These are phyloP conservation scores for Argyrosomus japonicus DNA, from an alignment of 2,113 vertebrate species.

Conservation along the genomic window DNA sequence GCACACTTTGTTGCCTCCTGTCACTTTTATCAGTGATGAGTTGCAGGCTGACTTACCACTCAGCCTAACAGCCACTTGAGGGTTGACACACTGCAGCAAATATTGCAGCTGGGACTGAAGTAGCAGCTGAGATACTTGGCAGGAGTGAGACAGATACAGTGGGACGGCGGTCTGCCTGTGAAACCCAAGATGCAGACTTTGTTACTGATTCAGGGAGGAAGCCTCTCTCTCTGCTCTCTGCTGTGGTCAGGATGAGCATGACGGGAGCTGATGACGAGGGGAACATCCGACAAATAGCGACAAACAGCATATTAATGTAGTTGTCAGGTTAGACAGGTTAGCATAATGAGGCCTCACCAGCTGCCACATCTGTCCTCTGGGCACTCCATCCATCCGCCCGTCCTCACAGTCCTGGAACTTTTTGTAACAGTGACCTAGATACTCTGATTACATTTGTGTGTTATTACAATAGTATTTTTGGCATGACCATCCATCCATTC, in stretches of 20 bases:
- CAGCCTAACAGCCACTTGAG: constrained; percentile 1
- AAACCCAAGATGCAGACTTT: constrained; percentile 6
- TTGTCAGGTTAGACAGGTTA: not conserved
- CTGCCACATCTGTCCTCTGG: too few species aligned
- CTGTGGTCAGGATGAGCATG: not conserved
- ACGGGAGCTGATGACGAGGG: not conserved
- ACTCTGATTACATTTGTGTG: too few species aligned
- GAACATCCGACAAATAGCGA: not conserved
- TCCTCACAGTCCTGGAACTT: too few species aligned
- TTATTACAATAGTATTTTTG: too few species aligned
- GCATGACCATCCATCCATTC: too few species aligned
- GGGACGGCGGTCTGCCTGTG: not conserved
- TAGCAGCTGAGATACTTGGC: constrained; percentile 15
- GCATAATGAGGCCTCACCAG: not conserved
- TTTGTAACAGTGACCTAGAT: too few species aligned
- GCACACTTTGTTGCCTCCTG: not conserved
- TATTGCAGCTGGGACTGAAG: constrained; percentile 31
- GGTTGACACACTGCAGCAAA: constrained; percentile 45
- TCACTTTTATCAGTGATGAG: not conserved
- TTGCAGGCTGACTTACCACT: constrained; percentile 23
- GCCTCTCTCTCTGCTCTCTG: not conserved
- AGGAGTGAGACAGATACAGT: constrained; percentile 24
- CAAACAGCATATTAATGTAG: not conserved
- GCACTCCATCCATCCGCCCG: too few species aligned
- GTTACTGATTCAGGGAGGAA: not conserved